Evolutionary conservation across 2,113 vertebrate species (phyloP).

Genomic region (Coreoperca whiteheadi): DNA sequence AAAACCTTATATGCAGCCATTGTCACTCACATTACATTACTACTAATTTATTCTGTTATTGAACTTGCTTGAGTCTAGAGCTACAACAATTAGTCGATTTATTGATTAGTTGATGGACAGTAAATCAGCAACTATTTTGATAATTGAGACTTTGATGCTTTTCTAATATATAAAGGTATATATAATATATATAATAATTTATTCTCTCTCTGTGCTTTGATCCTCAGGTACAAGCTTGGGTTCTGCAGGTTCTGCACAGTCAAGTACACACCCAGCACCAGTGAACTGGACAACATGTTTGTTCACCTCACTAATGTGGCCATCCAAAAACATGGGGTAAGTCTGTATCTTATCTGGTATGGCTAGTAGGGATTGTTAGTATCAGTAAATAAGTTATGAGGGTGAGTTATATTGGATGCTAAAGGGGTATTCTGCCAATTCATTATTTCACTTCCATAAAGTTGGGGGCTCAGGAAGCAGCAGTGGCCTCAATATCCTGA

Average conservation of each 20-base stretch:
- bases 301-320: constrained; percentile 98
- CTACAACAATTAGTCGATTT: too few relatives aligned
- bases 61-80: not conserved
- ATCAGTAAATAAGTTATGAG: not conserved
- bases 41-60: not conserved
- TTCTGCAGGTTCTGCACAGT: constrained; percentile 99
- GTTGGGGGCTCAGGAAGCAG: not conserved
- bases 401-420: not conserved
- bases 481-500: not conserved
- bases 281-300: constrained; percentile 99
- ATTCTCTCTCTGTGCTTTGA: not conserved
- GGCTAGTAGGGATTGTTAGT: not conserved
- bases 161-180: not conserved
- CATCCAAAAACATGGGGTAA: constrained; percentile 96
- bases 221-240: constrained; percentile 93
- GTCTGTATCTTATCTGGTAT: constrained; percentile 3
- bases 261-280: constrained; percentile 97
- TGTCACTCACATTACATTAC: too few relatives aligned
- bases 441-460: not conserved
- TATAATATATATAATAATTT: too few relatives aligned
- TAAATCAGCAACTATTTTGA: not conserved
- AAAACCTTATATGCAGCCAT: too few relatives aligned
- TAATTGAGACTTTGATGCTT: not conserved
- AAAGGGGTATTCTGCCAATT: not conserved
- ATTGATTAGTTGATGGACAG: not conserved